phyloP scores from a whole-genome alignment of 2,888 invertebrate species.

The Pristionchus exspectatus region DNA sequence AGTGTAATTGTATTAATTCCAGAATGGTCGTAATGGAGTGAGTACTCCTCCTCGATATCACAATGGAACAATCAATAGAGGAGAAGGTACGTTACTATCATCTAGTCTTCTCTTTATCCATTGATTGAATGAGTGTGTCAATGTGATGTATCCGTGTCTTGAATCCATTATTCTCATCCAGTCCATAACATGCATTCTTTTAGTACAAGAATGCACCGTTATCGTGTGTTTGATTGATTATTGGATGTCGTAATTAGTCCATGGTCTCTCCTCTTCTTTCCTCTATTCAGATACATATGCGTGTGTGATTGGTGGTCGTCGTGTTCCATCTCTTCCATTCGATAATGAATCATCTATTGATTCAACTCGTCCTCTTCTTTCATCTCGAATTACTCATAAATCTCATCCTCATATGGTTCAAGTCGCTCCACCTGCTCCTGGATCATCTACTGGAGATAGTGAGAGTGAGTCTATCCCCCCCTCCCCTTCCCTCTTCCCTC shows the following conservation, averaged over 20 bases:
- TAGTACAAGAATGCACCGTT: too few species aligned
- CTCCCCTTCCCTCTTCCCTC: not conserved
- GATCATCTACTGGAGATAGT: constrained; percentile 28
- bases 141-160: too few species aligned
- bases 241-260: not conserved
- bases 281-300: constrained; percentile 25
- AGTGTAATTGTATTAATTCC: not conserved
- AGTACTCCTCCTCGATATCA: constrained; percentile 7
- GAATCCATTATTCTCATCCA: too few species aligned
- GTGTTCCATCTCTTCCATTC: not conserved
- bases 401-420: constrained; percentile 43
- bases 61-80: constrained; percentile 17
- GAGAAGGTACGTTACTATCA: not conserved
- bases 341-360: constrained; percentile 23
- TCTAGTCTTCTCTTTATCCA: too few species aligned
- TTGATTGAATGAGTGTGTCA: too few species aligned
- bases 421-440: constrained; percentile 31
- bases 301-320: not conserved
- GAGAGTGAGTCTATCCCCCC: constrained; percentile 1
- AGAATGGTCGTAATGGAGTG: constrained; percentile 12
- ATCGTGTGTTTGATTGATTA: not conserved
- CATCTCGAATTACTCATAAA: not conserved
- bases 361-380: not conserved
- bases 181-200: too few species aligned
- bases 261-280: not conserved